A percentile compares a stretch with the other conserved stretches of the same genome.
phyloP scores from a whole-genome alignment of 2,888 invertebrate species.

The Chesias legatella region DNA sequence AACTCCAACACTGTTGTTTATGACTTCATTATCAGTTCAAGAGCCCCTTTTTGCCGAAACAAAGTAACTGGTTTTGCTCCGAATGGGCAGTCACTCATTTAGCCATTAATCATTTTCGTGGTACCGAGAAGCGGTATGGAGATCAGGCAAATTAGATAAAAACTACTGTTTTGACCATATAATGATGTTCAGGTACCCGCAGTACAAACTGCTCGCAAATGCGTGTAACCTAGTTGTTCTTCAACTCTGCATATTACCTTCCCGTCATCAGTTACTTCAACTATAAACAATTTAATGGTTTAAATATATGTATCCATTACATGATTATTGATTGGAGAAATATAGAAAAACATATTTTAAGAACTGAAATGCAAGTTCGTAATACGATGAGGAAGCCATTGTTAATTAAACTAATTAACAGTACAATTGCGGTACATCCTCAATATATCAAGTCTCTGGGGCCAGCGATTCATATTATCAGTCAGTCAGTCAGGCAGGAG shows the following conservation, averaged over 20 bases:
- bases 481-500: too few species aligned
- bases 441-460: too few species aligned
- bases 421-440: too few species aligned
- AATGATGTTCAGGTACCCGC: slow-evolving; percentile 20
- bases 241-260: slow-evolving; percentile 25
- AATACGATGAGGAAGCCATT: too few species aligned
- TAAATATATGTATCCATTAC: slow-evolving; percentile 12
- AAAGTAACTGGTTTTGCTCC: slow-evolving; percentile 16
- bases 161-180: slow-evolving; percentile 19
- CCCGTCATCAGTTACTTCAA: slow-evolving; percentile 25
- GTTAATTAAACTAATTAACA: too few species aligned
- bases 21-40: slow-evolving; percentile 18
- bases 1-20: too few species aligned
- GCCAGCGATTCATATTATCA: too few species aligned
- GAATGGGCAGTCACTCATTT: slow-evolving; percentile 19
- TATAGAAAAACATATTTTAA: too few species aligned
- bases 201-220: slow-evolving; percentile 22
- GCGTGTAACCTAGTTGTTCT: slow-evolving; percentile 21
- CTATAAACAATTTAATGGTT: slow-evolving; percentile 15
- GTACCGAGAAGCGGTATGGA: slow-evolving; percentile 19
- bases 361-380: too few species aligned
- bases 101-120: slow-evolving; percentile 26
- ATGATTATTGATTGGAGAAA: too few species aligned
- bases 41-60: slow-evolving; percentile 11
- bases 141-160: slow-evolving; percentile 22